Percentiles rank a stretch among this genome's conserved stretches.
Evolutionary conservation across 2,888 invertebrate species (phyloP).

Genomic region (Crepidodera aurea): DNA sequence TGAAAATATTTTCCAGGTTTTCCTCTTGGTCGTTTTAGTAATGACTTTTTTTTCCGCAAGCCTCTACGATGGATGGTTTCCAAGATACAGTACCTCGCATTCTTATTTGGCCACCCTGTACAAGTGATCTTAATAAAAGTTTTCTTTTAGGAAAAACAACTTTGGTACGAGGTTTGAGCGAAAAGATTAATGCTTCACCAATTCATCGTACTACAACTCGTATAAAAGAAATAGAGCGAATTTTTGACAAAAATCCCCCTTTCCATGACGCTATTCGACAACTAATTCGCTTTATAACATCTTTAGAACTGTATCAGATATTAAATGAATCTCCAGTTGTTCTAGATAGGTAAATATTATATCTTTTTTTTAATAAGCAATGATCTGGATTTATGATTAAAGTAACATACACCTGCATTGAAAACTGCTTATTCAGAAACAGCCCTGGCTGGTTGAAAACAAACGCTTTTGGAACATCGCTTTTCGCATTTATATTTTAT

Average conservation of each 20-base stretch:
- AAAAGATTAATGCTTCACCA: slow-evolving; percentile 51
- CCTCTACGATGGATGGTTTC: no score
- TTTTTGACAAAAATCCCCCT: slow-evolving; percentile 18
- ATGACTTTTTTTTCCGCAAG: no score
- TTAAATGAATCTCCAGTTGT: slow-evolving; percentile 56
- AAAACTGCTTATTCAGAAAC: no score
- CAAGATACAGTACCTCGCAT: no score
- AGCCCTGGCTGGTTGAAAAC: no score
- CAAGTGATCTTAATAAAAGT: background rate
- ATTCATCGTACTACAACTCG: slow-evolving; percentile 59
- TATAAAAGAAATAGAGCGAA: slow-evolving; percentile 53
- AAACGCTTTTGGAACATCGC: background rate
- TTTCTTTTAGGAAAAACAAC: slow-evolving; percentile 59
- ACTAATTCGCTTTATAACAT: slow-evolving; percentile 62
- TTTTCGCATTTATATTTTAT: no score
- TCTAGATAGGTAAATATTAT: slow-evolving; percentile 60
- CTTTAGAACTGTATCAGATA: slow-evolving; percentile 53
- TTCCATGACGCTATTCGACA: slow-evolving; percentile 61
- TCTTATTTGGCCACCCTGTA: no score
- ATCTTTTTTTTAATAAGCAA: no score
- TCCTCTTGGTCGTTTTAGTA: no score
- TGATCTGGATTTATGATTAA: no score
- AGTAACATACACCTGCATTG: no score
- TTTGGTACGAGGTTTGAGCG: slow-evolving; percentile 53
- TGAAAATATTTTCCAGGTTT: no score